Evolutionary conservation across 1,140 invertebrate genomes (phyloP), one percentile per base, ranked within the genome.

Genomic region (Zophobas morio): DNA sequence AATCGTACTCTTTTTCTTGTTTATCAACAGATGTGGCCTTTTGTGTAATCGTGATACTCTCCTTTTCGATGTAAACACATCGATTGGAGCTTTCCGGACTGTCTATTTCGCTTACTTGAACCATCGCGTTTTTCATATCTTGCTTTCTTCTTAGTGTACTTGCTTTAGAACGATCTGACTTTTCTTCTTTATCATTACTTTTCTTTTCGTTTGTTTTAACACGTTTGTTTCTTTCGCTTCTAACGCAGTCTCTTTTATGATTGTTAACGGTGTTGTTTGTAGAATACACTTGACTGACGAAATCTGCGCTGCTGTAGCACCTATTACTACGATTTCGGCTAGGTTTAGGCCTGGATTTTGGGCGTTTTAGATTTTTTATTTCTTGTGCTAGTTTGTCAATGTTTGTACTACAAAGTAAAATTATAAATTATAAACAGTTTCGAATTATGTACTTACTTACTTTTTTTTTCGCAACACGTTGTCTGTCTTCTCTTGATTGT

Each of bases 321-420:
- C 34, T 57, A 2, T 5, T n/a, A 32, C 5, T 35, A 46, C 32
- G 35, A 49, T 42, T 42, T 6, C 34, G 6, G n/a, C 2, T 49
- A 2, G 2, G n/a, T 63, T 75, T 75, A 34, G 37, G 5, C 49
- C 34, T 51, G 33, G 37, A 42, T 46, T 49, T 75, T 6, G n/a
- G 35, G 37, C 37, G n/a, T 39, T 71, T 66, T 2, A 76, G 6
- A 6, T 57, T 39, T 39, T 60, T 70, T 4, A 76, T 40, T 71
- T 71, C 60, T 57, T 53, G 51, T 0, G 75, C 75, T 56, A 76
- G 71, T 32, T 39, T 56, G 47, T 76, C 75, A 3, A 76, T 71
- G 6, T 34, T 72, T 1, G 33, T 32, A 53, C 75, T 76, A 35
- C 2, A 56, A 71, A 20, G 20, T 40, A 71, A 54, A 53, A 56